Conservation (phyloP, 2,888 invertebrate genomes). For the Caenorhabditis uteleia region DNA sequence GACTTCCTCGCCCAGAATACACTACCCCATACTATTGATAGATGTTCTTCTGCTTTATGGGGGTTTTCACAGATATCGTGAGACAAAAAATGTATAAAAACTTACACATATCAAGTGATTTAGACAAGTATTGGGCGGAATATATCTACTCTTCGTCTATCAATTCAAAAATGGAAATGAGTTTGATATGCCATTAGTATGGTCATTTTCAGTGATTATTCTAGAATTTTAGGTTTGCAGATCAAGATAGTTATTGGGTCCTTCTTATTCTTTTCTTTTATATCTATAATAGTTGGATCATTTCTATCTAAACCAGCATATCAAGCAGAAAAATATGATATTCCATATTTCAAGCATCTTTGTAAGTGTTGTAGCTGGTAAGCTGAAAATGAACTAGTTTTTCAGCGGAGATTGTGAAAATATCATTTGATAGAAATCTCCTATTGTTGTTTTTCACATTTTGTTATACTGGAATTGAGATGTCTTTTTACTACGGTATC, state of each 20-base stretch:
- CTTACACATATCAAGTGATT: too few relatives aligned
- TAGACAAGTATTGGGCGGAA: conserved; percentile 25
- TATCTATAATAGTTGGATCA: conserved; percentile 16
- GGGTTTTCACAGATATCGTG: conserved; percentile 31
- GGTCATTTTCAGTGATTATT: too few relatives aligned
- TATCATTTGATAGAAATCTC: conserved; percentile 23
- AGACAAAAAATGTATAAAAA: too few relatives aligned
- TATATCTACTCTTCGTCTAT: conserved; percentile 22
- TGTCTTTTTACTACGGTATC: conserved; percentile 19
- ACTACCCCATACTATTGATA: conserved; percentile 21
- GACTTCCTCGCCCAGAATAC: conserved; percentile 33
- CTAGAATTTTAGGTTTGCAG: too few relatives aligned
- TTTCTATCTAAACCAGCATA: conserved; percentile 20
- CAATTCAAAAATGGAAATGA: conserved; percentile 18
- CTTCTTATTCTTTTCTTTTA: conserved; percentile 14
- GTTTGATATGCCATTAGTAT: conserved; percentile 24
- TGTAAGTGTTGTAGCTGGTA: too few relatives aligned
- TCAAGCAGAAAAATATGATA: conserved; percentile 15
- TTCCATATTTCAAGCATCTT: conserved; percentile 32
- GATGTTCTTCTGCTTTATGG: conserved; percentile 28
- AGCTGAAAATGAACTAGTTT: too few relatives aligned
- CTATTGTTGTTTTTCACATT: conserved; percentile 24
- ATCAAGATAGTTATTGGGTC: conserved; percentile 16
- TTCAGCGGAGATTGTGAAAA: conserved; percentile 35
- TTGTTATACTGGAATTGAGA: conserved; percentile 27